A percentile compares a stretch with the other conserved stretches of the same genome.
Conservation (phyloP, 2,797 vertebrate species). For the Sebastes taczanowskii region DNA sequence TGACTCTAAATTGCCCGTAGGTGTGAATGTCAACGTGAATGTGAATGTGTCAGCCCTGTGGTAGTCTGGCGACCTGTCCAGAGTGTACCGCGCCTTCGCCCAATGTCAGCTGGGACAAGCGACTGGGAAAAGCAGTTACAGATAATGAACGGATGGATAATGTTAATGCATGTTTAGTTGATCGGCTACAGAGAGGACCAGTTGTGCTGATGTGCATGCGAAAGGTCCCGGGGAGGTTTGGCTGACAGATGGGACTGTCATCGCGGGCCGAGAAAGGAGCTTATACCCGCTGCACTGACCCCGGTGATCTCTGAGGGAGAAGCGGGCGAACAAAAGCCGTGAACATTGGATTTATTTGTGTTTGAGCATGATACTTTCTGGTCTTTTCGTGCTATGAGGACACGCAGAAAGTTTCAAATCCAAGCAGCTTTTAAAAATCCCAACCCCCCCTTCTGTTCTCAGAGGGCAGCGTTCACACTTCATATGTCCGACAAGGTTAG, state of each 20-base stretch:
- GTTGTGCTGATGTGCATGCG: slow-evolving; percentile 42
- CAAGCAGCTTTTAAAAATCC: neutral
- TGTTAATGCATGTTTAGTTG: slow-evolving; percentile 15
- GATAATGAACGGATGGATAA: no score
- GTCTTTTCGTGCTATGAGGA: neutral
- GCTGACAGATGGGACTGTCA: slow-evolving; percentile 72
- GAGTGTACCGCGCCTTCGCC: no score
- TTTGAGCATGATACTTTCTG: neutral
- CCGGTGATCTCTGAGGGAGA: slow-evolving; percentile 46
- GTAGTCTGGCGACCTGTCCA: no score
- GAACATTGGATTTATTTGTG: slow-evolving; percentile 15
- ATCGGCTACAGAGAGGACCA: slow-evolving; percentile 18
- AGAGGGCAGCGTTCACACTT: neutral
- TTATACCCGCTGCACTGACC: slow-evolving; percentile 58
- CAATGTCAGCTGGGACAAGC: no score
- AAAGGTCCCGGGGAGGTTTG: slow-evolving; percentile 52
- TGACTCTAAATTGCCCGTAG: neutral
- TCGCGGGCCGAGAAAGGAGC: slow-evolving; percentile 54
- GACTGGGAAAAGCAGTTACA: no score
- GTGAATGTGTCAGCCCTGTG: no score
- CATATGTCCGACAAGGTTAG: slow-evolving; percentile 7
- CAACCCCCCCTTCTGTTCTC: neutral
- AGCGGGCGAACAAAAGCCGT: slow-evolving; percentile 18
- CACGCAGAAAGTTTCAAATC: neutral
- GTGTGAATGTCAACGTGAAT: no score